phyloP scores from a whole-genome alignment of 1,140 invertebrate species.

The Drosophila azteca region DNA sequence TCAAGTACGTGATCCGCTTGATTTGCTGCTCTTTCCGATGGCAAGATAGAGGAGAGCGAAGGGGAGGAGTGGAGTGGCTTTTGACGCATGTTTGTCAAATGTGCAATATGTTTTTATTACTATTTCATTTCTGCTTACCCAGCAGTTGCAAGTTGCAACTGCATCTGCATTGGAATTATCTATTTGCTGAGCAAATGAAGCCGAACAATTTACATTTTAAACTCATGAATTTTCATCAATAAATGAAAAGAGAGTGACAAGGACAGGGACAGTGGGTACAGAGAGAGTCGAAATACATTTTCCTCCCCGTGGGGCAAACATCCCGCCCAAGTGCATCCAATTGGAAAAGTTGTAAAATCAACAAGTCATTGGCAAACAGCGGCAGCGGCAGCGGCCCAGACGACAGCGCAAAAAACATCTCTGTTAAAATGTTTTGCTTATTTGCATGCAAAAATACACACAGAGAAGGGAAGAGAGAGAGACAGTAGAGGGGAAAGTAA shows the following conservation, averaged over 20 bases:
- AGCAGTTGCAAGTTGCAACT: constrained; percentile 5
- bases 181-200: constrained; percentile 18
- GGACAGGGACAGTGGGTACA: too few species aligned
- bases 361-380: constrained; percentile 77
- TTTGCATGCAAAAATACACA: constrained; percentile 70
- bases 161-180: constrained; percentile 20
- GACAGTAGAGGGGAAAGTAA: background rate
- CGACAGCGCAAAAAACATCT: constrained; percentile 53
- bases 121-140: constrained; percentile 2
- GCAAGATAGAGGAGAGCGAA: background rate
- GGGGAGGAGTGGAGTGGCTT: constrained; percentile 7
- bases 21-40: constrained; percentile 49
- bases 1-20: constrained; percentile 50
- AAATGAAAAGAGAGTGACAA: constrained; percentile 56
- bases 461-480: background rate
- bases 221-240: constrained; percentile 45
- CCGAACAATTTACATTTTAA: constrained; percentile 30
- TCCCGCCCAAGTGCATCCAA: constrained; percentile 54
- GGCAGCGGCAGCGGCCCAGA: constrained; percentile 28
- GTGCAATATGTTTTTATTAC: constrained; percentile 44
- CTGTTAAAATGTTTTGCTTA: constrained; percentile 69
- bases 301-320: constrained; percentile 31
- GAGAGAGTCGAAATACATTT: constrained; percentile 39
- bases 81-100: constrained; percentile 50
- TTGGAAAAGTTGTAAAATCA: constrained; percentile 80